These are phyloP conservation scores for Chirona hameri DNA, from an alignment of 2,888 invertebrate genomes.

Conservation along the genomic window DNA sequence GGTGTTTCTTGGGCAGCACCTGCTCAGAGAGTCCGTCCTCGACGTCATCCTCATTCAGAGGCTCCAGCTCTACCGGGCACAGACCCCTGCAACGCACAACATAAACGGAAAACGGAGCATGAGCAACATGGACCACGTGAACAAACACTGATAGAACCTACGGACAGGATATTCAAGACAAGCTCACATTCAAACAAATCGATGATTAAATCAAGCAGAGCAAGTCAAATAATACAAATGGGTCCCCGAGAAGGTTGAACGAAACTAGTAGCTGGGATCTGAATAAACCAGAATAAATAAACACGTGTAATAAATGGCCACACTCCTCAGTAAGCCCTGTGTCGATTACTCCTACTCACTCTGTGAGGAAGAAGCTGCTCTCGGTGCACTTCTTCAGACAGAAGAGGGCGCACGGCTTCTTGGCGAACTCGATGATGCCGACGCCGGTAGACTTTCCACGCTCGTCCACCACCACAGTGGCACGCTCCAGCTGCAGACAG, in stretches of 20 bases:
- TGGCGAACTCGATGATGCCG: conserved; percentile 92
- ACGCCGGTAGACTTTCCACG: conserved; percentile 94
- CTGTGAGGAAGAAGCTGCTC: conserved; percentile 86
- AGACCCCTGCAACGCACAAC: conserved; percentile 59
- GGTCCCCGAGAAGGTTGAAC: no score
- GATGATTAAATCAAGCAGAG: background rate
- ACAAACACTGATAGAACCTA: no score
- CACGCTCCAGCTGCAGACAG: conserved; percentile 67
- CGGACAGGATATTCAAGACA: background rate
- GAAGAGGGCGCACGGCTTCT: conserved; percentile 84
- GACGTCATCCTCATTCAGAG: conserved; percentile 74
- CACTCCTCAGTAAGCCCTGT: no score
- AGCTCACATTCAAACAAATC: background rate
- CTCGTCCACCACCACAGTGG: conserved; percentile 91
- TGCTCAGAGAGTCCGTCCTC: conserved; percentile 53
- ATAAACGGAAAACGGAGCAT: no score
- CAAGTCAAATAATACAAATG: no score
- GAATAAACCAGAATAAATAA: no score
- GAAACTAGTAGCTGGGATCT: no score
- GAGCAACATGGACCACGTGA: no score
- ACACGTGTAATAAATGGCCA: no score
- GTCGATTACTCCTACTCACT: conserved; percentile 58
- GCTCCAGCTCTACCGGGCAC: conserved; percentile 88
- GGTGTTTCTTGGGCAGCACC: conserved; percentile 72
- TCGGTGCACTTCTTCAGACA: conserved; percentile 87